phyloP scores from a whole-genome alignment of 2,888 invertebrate species.

The Hyalella azteca region DNA sequence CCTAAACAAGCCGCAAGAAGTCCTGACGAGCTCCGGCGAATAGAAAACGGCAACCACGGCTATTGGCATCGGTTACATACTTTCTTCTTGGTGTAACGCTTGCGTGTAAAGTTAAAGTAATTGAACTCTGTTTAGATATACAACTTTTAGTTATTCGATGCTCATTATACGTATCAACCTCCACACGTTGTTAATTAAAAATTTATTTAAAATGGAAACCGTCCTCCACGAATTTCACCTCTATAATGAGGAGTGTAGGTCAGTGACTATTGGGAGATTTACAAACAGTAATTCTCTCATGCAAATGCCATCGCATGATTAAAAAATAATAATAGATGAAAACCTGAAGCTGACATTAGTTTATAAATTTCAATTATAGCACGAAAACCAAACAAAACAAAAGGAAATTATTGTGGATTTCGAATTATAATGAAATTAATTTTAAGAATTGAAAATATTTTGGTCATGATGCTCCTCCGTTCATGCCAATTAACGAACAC shows the following conservation, averaged over 20 bases:
- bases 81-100: not conserved
- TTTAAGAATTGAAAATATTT: not conserved
- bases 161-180: no score
- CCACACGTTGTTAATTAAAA: not conserved
- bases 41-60: not conserved
- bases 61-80: not conserved
- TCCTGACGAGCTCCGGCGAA: not conserved
- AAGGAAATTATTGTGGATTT: not conserved
- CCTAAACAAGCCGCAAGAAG: not conserved
- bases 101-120: not conserved
- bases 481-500: no score
- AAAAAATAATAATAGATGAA: no score
- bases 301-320: no score
- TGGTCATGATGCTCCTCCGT: not conserved
- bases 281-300: no score
- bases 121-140: not conserved
- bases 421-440: not conserved
- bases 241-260: not conserved
- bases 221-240: not conserved
- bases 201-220: not conserved
- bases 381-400: no score
- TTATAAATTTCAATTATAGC: no score
- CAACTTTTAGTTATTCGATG: not conserved
- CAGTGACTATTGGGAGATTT: no score
- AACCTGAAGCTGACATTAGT: no score